Conservation (phyloP, 2,113 vertebrate genomes). For the Fregata magnificens region DNA sequence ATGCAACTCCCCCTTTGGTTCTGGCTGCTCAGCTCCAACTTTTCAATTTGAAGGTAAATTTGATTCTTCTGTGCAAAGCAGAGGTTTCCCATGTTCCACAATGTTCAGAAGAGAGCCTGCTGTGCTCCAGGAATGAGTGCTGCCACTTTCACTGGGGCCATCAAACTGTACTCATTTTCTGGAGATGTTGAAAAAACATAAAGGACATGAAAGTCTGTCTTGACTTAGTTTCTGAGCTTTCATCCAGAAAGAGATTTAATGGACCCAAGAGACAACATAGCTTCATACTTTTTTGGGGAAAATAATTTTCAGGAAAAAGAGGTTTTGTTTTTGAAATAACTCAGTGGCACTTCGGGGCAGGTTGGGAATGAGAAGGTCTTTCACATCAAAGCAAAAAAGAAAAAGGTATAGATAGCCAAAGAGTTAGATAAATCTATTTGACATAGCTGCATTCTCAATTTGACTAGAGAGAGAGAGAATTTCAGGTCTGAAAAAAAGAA, state of each 20-base stretch:
- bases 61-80: neutral
- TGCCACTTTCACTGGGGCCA: neutral
- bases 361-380: neutral
- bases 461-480: neutral
- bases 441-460: neutral
- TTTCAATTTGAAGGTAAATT: neutral
- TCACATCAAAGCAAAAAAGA: neutral
- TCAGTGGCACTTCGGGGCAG: neutral
- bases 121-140: neutral
- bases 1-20: neutral
- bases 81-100: neutral
- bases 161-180: neutral
- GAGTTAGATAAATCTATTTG: neutral
- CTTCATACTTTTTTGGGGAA: neutral
- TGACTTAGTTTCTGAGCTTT: neutral
- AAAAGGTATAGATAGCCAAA: neutral
- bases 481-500: neutral
- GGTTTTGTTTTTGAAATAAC: neutral
- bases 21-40: neutral
- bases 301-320: neutral
- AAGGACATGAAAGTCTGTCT: neutral
- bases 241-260: neutral
- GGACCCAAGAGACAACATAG: neutral
- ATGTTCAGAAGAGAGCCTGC: neutral
- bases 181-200: neutral